phyloP scores from a whole-genome alignment of 2,888 invertebrate species.

The Bibio marci region DNA sequence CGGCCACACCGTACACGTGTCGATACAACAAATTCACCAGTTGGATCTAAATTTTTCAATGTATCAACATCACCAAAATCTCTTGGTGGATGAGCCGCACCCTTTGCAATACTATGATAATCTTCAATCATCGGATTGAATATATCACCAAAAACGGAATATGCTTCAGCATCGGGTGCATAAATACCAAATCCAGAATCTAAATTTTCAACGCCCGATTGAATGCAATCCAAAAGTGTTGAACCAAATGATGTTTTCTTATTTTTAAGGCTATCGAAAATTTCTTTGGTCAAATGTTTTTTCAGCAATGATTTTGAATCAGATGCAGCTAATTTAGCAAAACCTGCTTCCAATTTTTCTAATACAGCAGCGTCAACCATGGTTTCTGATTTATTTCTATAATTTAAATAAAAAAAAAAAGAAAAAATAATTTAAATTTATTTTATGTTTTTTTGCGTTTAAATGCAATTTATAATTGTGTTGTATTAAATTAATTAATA shows the following conservation, averaged over 20 bases:
- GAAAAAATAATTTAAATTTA: background rate
- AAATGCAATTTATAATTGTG: background rate
- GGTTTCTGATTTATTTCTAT: slow-evolving; percentile 50
- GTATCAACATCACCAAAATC: slow-evolving; percentile 86
- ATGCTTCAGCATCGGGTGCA: slow-evolving; percentile 92
- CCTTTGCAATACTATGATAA: slow-evolving; percentile 88
- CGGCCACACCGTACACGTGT: slow-evolving; percentile 95
- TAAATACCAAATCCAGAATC: slow-evolving; percentile 96
- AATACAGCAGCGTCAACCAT: slow-evolving; percentile 87
- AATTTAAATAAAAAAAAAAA: slow-evolving; percentile 21
- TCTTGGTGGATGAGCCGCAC: slow-evolving; percentile 83
- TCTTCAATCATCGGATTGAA: slow-evolving; percentile 98
- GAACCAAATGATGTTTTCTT: slow-evolving; percentile 86
- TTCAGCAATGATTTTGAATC: slow-evolving; percentile 94
- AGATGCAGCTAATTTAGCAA: slow-evolving; percentile 67
- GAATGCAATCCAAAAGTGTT: slow-evolving; percentile 82
- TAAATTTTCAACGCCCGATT: slow-evolving; percentile 92
- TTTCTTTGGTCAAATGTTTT: slow-evolving; percentile 82
- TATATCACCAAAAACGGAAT: slow-evolving; percentile 77
- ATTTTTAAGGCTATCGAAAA: slow-evolving; percentile 81
- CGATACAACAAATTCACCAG: slow-evolving; percentile 79
- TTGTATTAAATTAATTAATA: background rate
- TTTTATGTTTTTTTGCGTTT: slow-evolving; percentile 1
- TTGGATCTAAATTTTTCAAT: slow-evolving; percentile 85
- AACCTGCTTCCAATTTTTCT: slow-evolving; percentile 84